Percentiles rank a stretch among this genome's conserved stretches.
phyloP scores from a whole-genome alignment of 1,140 invertebrate species.

The Hyles vespertilio region DNA sequence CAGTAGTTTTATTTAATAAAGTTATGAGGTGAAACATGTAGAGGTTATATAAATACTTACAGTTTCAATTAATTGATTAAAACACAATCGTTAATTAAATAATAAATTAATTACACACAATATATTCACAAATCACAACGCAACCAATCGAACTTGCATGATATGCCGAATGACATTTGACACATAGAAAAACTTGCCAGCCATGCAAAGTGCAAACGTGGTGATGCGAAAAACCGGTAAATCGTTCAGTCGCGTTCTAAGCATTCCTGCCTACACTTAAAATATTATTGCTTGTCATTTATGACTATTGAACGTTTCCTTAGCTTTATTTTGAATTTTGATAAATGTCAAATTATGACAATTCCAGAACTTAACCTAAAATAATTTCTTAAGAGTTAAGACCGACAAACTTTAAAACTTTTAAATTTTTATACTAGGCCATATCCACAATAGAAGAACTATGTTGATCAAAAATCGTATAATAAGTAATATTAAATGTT shows the following conservation, averaged over 20 bases:
- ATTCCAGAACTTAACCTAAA: too few species aligned
- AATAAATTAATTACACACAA: slow-evolving; percentile 19
- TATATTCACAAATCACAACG: slow-evolving; percentile 28
- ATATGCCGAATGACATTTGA: slow-evolving; percentile 44
- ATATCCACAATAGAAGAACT: slow-evolving; percentile 13
- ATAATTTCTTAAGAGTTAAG: too few species aligned
- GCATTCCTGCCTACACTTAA: too few species aligned
- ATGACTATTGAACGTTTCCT: too few species aligned
- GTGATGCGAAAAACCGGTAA: slow-evolving; percentile 12
- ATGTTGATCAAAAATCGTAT: slow-evolving; percentile 30
- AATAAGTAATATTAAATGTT: slow-evolving; percentile 17
- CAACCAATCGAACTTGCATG: slow-evolving; percentile 40
- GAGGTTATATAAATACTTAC: slow-evolving; percentile 14
- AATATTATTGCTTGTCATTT: too few species aligned
- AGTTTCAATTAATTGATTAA: slow-evolving; percentile 14
- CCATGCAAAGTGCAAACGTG: slow-evolving; percentile 6
- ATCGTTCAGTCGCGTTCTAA: too few species aligned
- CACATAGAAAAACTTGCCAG: slow-evolving; percentile 24
- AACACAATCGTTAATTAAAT: slow-evolving; percentile 3
- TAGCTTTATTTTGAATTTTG: too few species aligned
- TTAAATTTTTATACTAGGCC: too few species aligned
- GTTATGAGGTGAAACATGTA: too few species aligned
- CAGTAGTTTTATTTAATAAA: too few species aligned
- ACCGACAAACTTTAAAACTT: too few species aligned
- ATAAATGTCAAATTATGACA: too few species aligned